Evolutionary conservation across 2,797 vertebrate species (phyloP), one percentile per base, ranked within the genome.

Genomic region (Otolemur crassicaudatus): DNA sequence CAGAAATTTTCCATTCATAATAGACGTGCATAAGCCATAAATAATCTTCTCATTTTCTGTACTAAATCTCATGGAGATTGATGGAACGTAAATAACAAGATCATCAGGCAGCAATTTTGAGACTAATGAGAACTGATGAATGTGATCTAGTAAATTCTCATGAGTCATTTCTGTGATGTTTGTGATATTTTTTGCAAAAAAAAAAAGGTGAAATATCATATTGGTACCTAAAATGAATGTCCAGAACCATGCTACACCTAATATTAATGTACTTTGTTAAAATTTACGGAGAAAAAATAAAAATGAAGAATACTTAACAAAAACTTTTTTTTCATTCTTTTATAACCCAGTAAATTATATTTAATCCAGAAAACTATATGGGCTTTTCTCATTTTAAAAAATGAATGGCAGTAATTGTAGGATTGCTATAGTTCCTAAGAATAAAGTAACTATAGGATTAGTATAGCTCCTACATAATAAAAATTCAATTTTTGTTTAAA

Each of bases 301-400:
- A 37, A 82, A 31, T 79, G 43, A 75, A 88, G 0, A 53, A 60
- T 76, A 80, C 31, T 79, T 94, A 56, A 23, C 34, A 95, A 80
- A 87, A 20, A 34, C 9, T 40, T 65, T 53, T 49, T n/a, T 69
- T 34, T 23, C 16, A 87, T 75, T 90, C 17, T 76, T 84, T 96
- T 70, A 84, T 60, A 29, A 87, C 2, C 43, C 29, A 63, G 25
- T 34, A 23, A 90, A 37, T 25, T 75, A 90, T 14, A 69, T 13
- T 81, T 77, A 88, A 73, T 40, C 25, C 9, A 93, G 46, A 65
- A 76, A 97, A 49, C 56, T 19, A 79, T 1, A 72, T 0, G 23
- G 27, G 2, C 80, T 79, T 29, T 94, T 87, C 27, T 90, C 14
- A 87, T 53, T 87, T 96, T 86, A 72, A 19, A 69, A 90, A 87